Evolutionary conservation across 2,888 invertebrate genomes (phyloP), one percentile per base, ranked within the genome.

Genomic region (Uropetala carovei): DNA sequence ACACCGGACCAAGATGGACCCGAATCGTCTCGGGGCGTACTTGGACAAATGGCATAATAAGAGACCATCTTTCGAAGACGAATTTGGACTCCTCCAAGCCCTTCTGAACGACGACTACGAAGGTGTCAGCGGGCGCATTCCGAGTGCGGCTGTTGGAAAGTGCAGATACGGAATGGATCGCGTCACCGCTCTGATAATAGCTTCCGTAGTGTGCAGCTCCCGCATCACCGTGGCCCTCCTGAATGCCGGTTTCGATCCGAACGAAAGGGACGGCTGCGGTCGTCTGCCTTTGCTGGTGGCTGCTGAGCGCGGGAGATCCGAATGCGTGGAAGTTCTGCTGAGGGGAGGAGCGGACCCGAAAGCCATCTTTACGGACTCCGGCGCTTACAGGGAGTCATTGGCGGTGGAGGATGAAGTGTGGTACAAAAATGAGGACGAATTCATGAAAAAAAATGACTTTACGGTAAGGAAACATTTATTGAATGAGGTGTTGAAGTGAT

Each of bases 111-210:
- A 43, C 43, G 43, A 43, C 43, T 43, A 3, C 5, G 43, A 43
- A 43, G 43, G 3, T 3, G 43, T 43, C 43, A 43, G 43, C 43
- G 43, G 5, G 1, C 5, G 43, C 68, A 68, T 68, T n/a, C 68
- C 68, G 11, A 1, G 9, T 9, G n/a, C 9, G 8, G n/a, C 0
- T 0, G 22, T 68, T 5, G 9, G 10, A 13, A 68, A 18, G 22
- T n/a, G 68, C 68, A 86, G 86, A 18, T 64, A 30, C 16, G 86
- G 86, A 13, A 86, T 30, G 30, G 60, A 60, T 5, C 60, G 86
- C 11, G 16, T 18, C 13, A 86, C 86, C 1, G 27, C 86, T 18
- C 30, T 64, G 18, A 86, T 86, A 5, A 59, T 86, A 5, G 86
- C 60, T 7, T 43, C 30, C 8, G 58, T 18, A 4, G 86, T 22